phyloP scores from a whole-genome alignment of 2,113 vertebrate genomes.

The Corythaixoides concolor region DNA sequence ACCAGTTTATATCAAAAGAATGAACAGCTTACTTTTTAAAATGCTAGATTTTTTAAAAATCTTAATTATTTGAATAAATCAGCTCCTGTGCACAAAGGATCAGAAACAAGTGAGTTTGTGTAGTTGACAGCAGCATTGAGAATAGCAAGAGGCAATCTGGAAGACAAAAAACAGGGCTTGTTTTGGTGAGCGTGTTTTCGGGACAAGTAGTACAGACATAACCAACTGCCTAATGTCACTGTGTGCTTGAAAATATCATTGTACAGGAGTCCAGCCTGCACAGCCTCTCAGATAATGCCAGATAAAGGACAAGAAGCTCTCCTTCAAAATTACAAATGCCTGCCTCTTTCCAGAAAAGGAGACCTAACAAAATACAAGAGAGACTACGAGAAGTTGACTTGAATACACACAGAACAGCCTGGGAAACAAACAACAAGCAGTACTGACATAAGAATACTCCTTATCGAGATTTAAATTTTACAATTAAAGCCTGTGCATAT shows the following conservation, averaged over 20 bases:
- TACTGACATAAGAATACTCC: neutral
- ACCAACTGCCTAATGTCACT: slow-evolving; percentile 26
- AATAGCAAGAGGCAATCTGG: neutral
- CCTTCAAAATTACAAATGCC: neutral
- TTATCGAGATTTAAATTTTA: neutral
- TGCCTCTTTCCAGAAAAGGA: neutral
- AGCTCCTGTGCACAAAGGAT: neutral
- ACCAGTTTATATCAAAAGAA: neutral
- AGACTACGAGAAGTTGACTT: neutral
- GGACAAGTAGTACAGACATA: slow-evolving; percentile 4
- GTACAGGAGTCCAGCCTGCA: slow-evolving; percentile 31
- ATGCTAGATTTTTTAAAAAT: neutral
- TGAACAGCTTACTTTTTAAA: neutral
- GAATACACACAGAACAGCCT: neutral
- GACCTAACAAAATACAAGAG: neutral
- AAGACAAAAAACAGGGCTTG: slow-evolving; percentile 32
- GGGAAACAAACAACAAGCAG: neutral
- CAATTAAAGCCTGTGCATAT: neutral
- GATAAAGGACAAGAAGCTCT: slow-evolving; percentile 38
- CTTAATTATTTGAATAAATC: neutral
- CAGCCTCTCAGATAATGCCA: slow-evolving; percentile 19
- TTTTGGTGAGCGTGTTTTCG: neutral
- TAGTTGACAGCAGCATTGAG: neutral
- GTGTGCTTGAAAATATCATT: neutral
- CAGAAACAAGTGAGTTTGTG: neutral